Conservation (phyloP, 2,888 invertebrate genomes). For the Melanostoma scalare region DNA sequence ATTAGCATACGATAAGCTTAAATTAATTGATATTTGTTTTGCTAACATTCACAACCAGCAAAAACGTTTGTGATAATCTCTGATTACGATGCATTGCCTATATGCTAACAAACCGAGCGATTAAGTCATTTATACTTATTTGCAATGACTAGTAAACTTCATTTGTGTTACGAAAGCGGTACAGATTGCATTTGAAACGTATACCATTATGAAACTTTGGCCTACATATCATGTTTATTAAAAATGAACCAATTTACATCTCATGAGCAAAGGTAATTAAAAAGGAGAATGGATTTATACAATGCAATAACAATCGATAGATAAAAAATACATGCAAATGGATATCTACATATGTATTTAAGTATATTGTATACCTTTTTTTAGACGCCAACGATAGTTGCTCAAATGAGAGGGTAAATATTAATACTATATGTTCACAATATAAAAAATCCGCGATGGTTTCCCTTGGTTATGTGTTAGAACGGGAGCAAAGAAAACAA, state of each 20-base stretch:
- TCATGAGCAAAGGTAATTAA: slow-evolving; percentile 22
- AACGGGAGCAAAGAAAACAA: no score
- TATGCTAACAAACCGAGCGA: slow-evolving; percentile 35
- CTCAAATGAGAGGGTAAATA: no score
- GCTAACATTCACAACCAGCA: slow-evolving; percentile 23
- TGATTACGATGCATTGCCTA: slow-evolving; percentile 18
- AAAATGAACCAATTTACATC: slow-evolving; percentile 2
- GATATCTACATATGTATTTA: no score
- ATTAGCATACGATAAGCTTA: slow-evolving; percentile 45
- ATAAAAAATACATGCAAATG: not conserved
- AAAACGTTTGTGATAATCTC: slow-evolving; percentile 27
- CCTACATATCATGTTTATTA: slow-evolving; percentile 6
- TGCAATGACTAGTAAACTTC: slow-evolving; percentile 24
- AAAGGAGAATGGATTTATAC: not conserved
- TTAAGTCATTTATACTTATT: slow-evolving; percentile 44
- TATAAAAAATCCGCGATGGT: no score
- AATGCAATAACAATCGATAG: not conserved
- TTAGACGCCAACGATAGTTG: no score
- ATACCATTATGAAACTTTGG: not conserved
- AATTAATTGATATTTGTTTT: slow-evolving; percentile 62
- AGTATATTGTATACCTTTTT: no score
- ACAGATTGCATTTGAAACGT: slow-evolving; percentile 17
- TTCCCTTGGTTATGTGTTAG: no score
- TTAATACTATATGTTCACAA: no score
- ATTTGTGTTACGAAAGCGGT: slow-evolving; percentile 7